Conservation (phyloP, 2,797 vertebrate genomes). For the Centropyge bicolor region DNA sequence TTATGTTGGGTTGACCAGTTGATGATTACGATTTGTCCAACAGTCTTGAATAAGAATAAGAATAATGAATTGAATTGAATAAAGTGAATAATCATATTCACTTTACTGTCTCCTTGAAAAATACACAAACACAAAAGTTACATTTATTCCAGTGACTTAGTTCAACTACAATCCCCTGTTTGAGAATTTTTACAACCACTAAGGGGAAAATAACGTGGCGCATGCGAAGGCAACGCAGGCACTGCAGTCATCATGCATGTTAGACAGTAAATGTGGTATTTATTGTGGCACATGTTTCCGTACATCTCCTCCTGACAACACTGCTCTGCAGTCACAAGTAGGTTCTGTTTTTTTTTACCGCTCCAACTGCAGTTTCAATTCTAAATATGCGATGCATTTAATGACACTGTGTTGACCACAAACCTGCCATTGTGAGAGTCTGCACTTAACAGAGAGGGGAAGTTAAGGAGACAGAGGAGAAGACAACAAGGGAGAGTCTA, state of each 20-base stretch:
- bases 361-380: constrained; percentile 21
- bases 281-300: neutral
- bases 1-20: too few species aligned
- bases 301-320: neutral
- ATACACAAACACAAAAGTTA: neutral
- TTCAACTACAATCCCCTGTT: neutral
- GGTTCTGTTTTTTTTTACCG: neutral
- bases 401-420: constrained; percentile 22
- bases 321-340: constrained; percentile 3
- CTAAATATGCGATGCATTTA: constrained; percentile 10
- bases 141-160: neutral
- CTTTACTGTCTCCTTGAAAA: neutral
- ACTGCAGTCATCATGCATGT: neutral
- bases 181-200: constrained; percentile 5
- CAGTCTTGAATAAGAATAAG: too few species aligned
- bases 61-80: too few species aligned
- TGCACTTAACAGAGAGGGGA: neutral
- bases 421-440: constrained; percentile 4
- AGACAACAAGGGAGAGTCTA: constrained; percentile 3
- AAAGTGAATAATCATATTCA: neutral
- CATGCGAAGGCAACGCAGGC: constrained; percentile 5
- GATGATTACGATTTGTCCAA: too few species aligned
- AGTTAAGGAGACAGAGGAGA: constrained; percentile 4
- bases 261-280: constrained; percentile 10
- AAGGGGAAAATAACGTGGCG: constrained; percentile 14